Evolutionary conservation across 2,113 vertebrate genomes (phyloP).

Genomic region (Sturnira hondurensis): DNA sequence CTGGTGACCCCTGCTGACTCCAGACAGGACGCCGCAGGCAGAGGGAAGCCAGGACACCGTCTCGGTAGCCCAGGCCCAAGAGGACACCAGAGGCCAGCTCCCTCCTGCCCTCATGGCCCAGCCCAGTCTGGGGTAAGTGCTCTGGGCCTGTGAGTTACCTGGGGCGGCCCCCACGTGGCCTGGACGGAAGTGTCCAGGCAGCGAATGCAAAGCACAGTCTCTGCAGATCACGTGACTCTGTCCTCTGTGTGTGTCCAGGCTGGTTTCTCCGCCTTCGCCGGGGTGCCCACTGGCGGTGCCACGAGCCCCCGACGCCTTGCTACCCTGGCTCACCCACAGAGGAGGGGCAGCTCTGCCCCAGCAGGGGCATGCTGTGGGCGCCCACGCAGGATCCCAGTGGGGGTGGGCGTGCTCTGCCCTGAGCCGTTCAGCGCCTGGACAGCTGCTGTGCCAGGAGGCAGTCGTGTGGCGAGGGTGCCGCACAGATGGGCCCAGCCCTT

Average conservation of each 20-base stretch:
- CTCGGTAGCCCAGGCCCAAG: constrained; percentile 54
- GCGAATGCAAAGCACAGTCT: not conserved
- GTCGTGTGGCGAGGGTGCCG: not conserved
- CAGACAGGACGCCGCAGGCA: constrained; percentile 67
- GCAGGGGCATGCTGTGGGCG: not conserved
- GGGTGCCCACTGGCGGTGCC: no score
- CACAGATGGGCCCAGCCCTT: fast-evolving
- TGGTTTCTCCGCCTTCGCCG: no score
- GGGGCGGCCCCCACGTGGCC: fast-evolving
- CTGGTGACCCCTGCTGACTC: constrained; percentile 77
- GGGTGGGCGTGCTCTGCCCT: not conserved
- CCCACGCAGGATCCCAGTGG: not conserved
- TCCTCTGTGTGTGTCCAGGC: no score
- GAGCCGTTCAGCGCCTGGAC: not conserved
- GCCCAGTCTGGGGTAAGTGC: constrained; percentile 79
- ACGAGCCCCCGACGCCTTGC: no score
- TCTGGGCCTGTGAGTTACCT: no score
- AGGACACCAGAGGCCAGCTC: constrained; percentile 54
- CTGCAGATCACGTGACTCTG: no score
- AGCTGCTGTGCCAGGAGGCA: not conserved
- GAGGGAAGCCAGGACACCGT: constrained; percentile 62
- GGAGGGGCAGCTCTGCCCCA: not conserved
- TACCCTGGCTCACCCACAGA: not conserved
- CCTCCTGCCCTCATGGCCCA: constrained; percentile 60
- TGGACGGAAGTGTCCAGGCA: not conserved